phyloP scores from a whole-genome alignment of 2,113 vertebrate species.

The Rhinoderma darwinii region DNA sequence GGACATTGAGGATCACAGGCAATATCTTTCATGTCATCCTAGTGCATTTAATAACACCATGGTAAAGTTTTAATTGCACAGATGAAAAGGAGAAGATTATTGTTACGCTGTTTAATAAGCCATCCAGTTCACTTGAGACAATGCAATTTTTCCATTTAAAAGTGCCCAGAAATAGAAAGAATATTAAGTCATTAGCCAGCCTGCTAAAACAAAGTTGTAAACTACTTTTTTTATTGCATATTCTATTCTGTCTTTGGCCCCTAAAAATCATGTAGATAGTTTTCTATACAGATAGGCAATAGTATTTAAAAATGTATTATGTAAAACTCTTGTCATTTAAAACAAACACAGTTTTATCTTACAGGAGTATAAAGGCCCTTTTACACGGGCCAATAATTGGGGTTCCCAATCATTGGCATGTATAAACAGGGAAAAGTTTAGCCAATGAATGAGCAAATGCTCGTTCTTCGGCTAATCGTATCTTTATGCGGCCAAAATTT shows the following conservation, averaged over 20 bases:
- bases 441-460: too few species aligned
- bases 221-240: not conserved
- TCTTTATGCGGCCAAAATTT: too few species aligned
- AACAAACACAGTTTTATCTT: too few species aligned
- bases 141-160: constrained; percentile 30
- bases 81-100: constrained; percentile 40
- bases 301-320: not conserved
- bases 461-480: too few species aligned
- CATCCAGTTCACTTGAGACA: constrained; percentile 30
- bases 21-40: constrained; percentile 45
- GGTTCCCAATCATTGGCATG: too few species aligned
- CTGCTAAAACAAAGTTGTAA: not conserved
- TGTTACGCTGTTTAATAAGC: constrained; percentile 28
- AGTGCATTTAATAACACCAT: constrained; percentile 22
- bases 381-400: too few species aligned
- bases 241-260: not conserved
- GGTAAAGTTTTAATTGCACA: constrained; percentile 37
- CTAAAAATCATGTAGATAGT: not conserved
- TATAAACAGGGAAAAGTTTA: too few species aligned
- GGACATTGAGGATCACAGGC: constrained; percentile 44
- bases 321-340: too few species aligned
- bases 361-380: too few species aligned
- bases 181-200: constrained; percentile 21
- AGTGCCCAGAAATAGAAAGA: constrained; percentile 15
- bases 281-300: not conserved